Evolutionary conservation across 2,797 vertebrate genomes (phyloP), one percentile per base, ranked within the genome.

Genomic region (Thamnophis elegans): DNA sequence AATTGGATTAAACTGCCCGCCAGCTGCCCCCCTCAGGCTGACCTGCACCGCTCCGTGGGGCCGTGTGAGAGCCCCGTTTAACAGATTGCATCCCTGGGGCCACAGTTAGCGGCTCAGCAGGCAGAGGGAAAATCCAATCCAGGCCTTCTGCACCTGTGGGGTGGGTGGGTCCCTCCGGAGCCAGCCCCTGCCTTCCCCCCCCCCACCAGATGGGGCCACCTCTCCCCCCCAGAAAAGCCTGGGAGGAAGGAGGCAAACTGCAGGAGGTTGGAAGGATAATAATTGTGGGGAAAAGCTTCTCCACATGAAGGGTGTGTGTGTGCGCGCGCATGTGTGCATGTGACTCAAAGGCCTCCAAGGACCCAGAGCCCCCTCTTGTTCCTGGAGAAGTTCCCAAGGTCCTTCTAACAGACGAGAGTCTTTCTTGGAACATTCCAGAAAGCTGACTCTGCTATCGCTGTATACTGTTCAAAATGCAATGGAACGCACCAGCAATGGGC

Each of bases 81-180:
- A 86, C 88, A 92, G 92, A 92, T 68, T 90, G 92, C 2, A 20
- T 68, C 89, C 12, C 28, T 62, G 65, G 92, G 82, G 26, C 60
- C 25, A 55, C 10, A 12, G 82, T 55, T 51, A 68, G 82, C 22
- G 68, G 92, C 78, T 47, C 22, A n/a, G 88, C 82, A 87, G 92
- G 86, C 82, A 87, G 22, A 86, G n/a, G 10, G 47, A 73, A 58
- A 87, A 90, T 68, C 89, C 89, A 28, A 9, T 55, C 73, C 3
- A 8, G 73, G 51, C 42, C 14, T 32, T 42, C 5, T 28, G 58
- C 73, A 92, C 88, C 88, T 86, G 91, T 89, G 55, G 91, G 32
- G 6, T 47, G 42, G 60, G 25, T 85, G 0, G 7, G 51, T 55
- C 88, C 91, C 89, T 92, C 91, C 65, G 73, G 73, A 89, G 62